Percentiles rank a stretch among this genome's conserved stretches.
These are phyloP conservation scores for Metopia argyrocephala DNA, from an alignment of 2,888 invertebrate species.

Conservation along the genomic window DNA sequence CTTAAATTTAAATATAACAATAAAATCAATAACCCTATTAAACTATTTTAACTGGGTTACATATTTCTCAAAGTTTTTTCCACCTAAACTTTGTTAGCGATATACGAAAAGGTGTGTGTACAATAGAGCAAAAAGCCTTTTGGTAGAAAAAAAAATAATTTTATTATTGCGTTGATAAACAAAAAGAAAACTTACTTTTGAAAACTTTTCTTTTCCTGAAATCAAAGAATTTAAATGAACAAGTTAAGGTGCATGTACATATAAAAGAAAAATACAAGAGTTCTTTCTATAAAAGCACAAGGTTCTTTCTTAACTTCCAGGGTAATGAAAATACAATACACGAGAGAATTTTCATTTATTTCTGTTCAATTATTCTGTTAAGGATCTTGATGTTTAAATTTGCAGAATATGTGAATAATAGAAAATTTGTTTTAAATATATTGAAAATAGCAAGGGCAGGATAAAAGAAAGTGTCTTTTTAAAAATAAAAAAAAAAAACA, in stretches of 20 bases:
- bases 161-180: not conserved
- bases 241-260: not conserved
- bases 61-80: not conserved
- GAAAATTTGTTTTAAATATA: not conserved
- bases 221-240: not conserved
- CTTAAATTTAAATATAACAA: not conserved
- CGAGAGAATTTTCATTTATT: not conserved
- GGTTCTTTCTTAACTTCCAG: not conserved
- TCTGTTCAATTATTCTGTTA: not conserved
- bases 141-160: not conserved
- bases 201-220: not conserved
- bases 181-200: not conserved
- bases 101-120: not conserved
- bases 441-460: too few species aligned
- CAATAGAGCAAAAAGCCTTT: not conserved
- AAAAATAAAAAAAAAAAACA: too few species aligned
- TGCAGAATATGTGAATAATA: not conserved
- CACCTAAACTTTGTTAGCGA: conserved; percentile 3
- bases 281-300: not conserved
- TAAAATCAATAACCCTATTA: conserved; percentile 29
- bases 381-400: not conserved
- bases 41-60: conserved; percentile 28
- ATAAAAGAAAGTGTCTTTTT: too few species aligned
- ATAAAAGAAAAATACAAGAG: too few species aligned
- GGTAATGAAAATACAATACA: not conserved